Base-by-base conservation (phyloP, 1,140 invertebrate genomes). In the Drosophila arizonae region DNA sequence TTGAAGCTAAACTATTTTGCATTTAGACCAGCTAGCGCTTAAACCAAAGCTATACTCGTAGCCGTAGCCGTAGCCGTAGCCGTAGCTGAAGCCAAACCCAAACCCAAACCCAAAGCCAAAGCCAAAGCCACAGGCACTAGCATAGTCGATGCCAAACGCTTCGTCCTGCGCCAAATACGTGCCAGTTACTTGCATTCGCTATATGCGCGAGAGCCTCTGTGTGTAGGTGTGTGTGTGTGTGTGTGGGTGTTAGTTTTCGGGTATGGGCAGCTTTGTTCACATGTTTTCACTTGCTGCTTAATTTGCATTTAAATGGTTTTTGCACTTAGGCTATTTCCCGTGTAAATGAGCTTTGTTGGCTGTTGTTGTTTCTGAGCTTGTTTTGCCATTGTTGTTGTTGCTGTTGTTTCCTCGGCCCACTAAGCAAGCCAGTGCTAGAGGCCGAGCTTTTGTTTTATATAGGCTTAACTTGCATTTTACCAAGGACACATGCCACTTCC, bases 301-400 rank as follows among this genome's bases (percentile, higher is more conserved):
- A 90, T 90, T 90, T 90, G 87, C 87, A 90, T 90, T 90, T 90
- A 90, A 90, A 90, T 90, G 87, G 87, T 90, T 90, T 90, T 90
- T 90, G 79, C 81, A 90, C 81, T 86, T 90, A 84, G 87, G 79
- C 87, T 84, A 90, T 87, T 87, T 90, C 87, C 87, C 87, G 79
- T 90, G 87, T 90, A 90, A 90, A 90, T 90, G 87, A 90, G 87
- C 87, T 90, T 90, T 90, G 87, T 88, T 82, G 45, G 62, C 48
- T 65, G 46, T 56, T 69, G 36, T 30, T 30, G 28, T 30, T 30
- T 4, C 28, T 66, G 26, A 2, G 51, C 11, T 36, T 56, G 30
- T 57, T 69, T 54, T 39, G 10, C 36, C 36, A 39, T 39, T 39
- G 36, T 39, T 39, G 36, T 4, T 69, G 33, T 24, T 81, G 46